Percentiles rank a stretch among this genome's conserved stretches.
phyloP scores from a whole-genome alignment of 1,140 invertebrate genomes.

The Papilio helenus region DNA sequence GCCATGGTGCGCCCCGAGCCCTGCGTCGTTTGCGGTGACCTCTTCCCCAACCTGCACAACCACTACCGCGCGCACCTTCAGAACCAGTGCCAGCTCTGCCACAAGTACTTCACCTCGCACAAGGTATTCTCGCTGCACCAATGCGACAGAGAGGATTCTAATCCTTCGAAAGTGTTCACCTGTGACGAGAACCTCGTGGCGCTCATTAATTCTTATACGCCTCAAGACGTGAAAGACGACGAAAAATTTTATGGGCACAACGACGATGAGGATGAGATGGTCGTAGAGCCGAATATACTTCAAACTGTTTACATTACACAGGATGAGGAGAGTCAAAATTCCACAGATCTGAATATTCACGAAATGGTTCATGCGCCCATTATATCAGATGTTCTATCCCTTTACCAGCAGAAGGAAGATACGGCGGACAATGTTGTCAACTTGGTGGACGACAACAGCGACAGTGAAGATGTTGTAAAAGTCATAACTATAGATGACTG shows the following conservation, averaged over 20 bases:
- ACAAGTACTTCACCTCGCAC: slow-evolving; percentile 75
- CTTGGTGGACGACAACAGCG: slow-evolving; percentile 64
- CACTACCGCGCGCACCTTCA: slow-evolving; percentile 78
- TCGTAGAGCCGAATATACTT: slow-evolving; percentile 20
- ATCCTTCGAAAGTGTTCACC: slow-evolving; percentile 72
- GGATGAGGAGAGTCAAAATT: slow-evolving; percentile 61
- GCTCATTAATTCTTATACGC: slow-evolving; percentile 70
- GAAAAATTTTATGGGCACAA: slow-evolving; percentile 72
- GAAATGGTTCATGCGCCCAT: slow-evolving; percentile 67
- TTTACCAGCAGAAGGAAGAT: slow-evolving; percentile 57
- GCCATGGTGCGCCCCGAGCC: slow-evolving; percentile 66
- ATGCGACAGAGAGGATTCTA: slow-evolving; percentile 72
- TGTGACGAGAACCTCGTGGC: slow-evolving; percentile 62
- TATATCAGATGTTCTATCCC: slow-evolving; percentile 74
- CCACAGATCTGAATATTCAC: slow-evolving; percentile 54
- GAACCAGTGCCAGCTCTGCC: slow-evolving; percentile 70
- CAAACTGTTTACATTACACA: slow-evolving; percentile 36
- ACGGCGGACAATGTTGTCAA: slow-evolving; percentile 53
- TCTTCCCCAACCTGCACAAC: slow-evolving; percentile 78
- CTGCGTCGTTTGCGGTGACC: slow-evolving; percentile 74
- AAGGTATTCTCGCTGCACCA: slow-evolving; percentile 68
- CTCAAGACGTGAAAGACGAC: slow-evolving; percentile 71
- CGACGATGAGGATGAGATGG: slow-evolving; percentile 53
- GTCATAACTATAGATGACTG: slow-evolving; percentile 66
- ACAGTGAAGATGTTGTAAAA: slow-evolving; percentile 51